Conservation (phyloP, 1,140 invertebrate genomes). For the Dendroctonus valens region DNA sequence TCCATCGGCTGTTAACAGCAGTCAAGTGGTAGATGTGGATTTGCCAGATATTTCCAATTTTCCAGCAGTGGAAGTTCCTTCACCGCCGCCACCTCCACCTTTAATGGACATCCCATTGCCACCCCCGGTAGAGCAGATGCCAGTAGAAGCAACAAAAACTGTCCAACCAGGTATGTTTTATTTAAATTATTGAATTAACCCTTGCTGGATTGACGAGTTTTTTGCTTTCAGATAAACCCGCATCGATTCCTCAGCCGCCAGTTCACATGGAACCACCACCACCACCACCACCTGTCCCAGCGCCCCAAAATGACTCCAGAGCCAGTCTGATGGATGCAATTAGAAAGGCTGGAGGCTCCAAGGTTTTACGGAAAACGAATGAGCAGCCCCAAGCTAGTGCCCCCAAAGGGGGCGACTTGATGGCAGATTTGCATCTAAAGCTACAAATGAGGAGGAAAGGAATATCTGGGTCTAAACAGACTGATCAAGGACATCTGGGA, state of each 20-base stretch:
- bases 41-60: slow-evolving; percentile 33
- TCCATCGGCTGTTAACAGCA: slow-evolving; percentile 61
- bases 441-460: slow-evolving; percentile 82
- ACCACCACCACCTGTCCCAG: slow-evolving; percentile 10
- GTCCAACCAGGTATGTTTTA: no score
- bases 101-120: not conserved
- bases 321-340: slow-evolving; percentile 89
- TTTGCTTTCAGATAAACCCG: not conserved
- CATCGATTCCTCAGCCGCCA: not conserved
- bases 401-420: slow-evolving; percentile 66
- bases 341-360: slow-evolving; percentile 78
- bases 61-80: slow-evolving; percentile 47
- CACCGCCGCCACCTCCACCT: slow-evolving; percentile 40
- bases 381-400: slow-evolving; percentile 7
- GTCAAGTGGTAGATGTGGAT: slow-evolving; percentile 25
- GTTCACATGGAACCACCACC: slow-evolving; percentile 1
- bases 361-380: slow-evolving; percentile 37
- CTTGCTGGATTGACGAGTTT: no score
- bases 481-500: slow-evolving; percentile 23
- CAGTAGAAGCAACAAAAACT: not conserved
- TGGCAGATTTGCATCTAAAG: slow-evolving; percentile 88
- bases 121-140: slow-evolving; percentile 38
- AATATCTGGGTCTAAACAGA: slow-evolving; percentile 74
- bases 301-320: slow-evolving; percentile 56
- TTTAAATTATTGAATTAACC: no score